phyloP scores from a whole-genome alignment of 2,113 vertebrate genomes.

The Neodontobutis hainanensis region DNA sequence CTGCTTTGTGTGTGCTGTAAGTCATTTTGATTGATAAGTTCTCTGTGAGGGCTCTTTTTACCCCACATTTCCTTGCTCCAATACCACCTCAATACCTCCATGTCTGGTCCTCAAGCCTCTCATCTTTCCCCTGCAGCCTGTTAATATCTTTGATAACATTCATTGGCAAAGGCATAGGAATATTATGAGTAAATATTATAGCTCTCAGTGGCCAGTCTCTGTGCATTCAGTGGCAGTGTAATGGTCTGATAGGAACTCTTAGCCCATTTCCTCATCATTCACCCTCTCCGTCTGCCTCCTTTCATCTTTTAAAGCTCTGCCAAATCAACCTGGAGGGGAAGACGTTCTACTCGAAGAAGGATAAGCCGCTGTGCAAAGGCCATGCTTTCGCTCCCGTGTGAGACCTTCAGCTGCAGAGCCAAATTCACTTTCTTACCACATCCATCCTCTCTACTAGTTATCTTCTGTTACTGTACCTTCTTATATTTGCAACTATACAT shows the following conservation, averaged over 20 bases:
- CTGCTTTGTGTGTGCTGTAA: slow-evolving; percentile 98
- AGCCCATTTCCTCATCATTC: slow-evolving; percentile 40
- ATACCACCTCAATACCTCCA: slow-evolving; percentile 46
- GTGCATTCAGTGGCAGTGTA: slow-evolving; percentile 39
- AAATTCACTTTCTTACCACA: slow-evolving; percentile 26
- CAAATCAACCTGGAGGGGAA: slow-evolving; percentile 99
- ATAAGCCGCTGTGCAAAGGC: slow-evolving; percentile 98
- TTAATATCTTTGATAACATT: slow-evolving; percentile 12
- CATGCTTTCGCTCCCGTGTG: slow-evolving; percentile 96
- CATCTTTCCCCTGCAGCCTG: slow-evolving; percentile 23
- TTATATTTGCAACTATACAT: not conserved
- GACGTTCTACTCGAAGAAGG: slow-evolving; percentile 99
- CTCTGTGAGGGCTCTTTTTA: slow-evolving; percentile 24
- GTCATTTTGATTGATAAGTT: slow-evolving; percentile 77
- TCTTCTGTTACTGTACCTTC: slow-evolving; percentile 6
- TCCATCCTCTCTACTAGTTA: slow-evolving; percentile 21
- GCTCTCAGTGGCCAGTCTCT: slow-evolving; percentile 24
- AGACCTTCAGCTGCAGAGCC: slow-evolving; percentile 67
- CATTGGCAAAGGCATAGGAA: slow-evolving; percentile 18
- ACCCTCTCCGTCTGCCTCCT: slow-evolving; percentile 47
- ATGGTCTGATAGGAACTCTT: slow-evolving; percentile 42
- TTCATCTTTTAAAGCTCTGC: slow-evolving; percentile 87
- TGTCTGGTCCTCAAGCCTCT: slow-evolving; percentile 27
- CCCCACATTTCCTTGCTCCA: slow-evolving; percentile 42
- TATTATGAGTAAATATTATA: slow-evolving; percentile 25